A percentile compares a stretch with the other conserved stretches of the same genome.
phyloP scores from a whole-genome alignment of 2,797 vertebrate genomes.

The Poliocrania exsul region DNA sequence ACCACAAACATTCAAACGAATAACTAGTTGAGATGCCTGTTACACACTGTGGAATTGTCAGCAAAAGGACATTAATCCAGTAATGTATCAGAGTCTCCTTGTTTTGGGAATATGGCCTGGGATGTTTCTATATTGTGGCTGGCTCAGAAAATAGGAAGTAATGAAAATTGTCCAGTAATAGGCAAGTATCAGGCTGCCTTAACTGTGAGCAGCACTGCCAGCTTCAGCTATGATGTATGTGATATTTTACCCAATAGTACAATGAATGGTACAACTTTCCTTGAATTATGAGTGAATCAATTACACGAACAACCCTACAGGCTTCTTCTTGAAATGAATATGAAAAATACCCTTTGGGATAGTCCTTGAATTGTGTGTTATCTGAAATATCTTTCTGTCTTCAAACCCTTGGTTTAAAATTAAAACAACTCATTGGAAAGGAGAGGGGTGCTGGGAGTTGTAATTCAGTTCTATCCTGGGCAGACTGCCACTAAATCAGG shows the following conservation, averaged over 20 bases:
- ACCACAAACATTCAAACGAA: neutral
- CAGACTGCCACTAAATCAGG: conserved; percentile 34
- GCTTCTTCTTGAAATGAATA: neutral
- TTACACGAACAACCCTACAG: neutral
- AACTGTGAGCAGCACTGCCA: neutral
- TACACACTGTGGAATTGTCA: neutral
- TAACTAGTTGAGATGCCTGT: neutral
- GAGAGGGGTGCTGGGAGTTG: conserved; percentile 1
- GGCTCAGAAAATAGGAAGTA: neutral
- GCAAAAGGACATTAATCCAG: neutral
- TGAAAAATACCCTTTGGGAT: neutral
- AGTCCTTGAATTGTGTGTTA: neutral
- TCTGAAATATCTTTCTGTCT: conserved; percentile 9
- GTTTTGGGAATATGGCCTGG: neutral
- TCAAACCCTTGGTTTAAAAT: conserved; percentile 30
- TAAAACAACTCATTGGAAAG: conserved; percentile 22
- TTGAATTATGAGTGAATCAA: conserved; percentile 19
- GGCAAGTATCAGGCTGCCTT: neutral
- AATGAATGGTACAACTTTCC: neutral
- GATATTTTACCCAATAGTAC: neutral
- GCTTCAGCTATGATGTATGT: neutral
- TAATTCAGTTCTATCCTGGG: conserved; percentile 43
- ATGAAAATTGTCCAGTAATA: neutral
- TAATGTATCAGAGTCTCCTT: neutral
- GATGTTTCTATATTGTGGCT: neutral